Base-by-base conservation (phyloP, 1,140 invertebrate genomes). In the Drosophila hydei region DNA sequence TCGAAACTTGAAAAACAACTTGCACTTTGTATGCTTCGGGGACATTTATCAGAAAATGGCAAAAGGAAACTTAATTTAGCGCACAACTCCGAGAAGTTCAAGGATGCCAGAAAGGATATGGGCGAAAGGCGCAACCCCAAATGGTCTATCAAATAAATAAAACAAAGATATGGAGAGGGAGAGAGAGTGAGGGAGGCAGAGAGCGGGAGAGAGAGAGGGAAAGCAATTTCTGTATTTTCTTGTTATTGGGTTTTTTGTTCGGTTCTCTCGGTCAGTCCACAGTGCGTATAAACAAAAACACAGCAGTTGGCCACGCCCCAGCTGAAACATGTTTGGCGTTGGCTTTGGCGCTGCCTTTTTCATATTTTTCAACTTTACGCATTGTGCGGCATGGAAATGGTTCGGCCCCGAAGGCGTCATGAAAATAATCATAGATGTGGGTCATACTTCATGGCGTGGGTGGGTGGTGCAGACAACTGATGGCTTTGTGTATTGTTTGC, bases 391-490 rank as follows among this genome's bases (percentile, higher is more conserved):
- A 59, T 74, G 77, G 64, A 47, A 74, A 77, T 65, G 68, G 59
- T 54, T 21, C 61, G 67, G 80, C 81, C 81, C 83, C 83, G 72
- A 88, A 87, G 83, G 83, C 83, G 75, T 76, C 77, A 81, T 88
- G 83, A 87, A 87, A 87, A 81, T 88, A 87, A 87, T 87, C 81
- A 87, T 87, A 87, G 81, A 87, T 87, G 83, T 87, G 81, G 81
- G 81, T 87, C 83, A 87, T 73, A 77, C 71, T 80, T 77, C 42
- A 80, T 36, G 50, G 8, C 33, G 7, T 7, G 36, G 45, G 3
- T 14, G 18, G 12, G 27, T 50, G 12, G 8, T 27, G 63, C 25
- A 56, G 40, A 65, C 25, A 52, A 36, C 30, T 33, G 25, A 36
- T 62, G 69, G 56, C 71, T 77, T 79, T 70, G 73, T 76, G 56